Conservation (phyloP, 2,113 vertebrate genomes). For the Lepisosteus oculatus region DNA sequence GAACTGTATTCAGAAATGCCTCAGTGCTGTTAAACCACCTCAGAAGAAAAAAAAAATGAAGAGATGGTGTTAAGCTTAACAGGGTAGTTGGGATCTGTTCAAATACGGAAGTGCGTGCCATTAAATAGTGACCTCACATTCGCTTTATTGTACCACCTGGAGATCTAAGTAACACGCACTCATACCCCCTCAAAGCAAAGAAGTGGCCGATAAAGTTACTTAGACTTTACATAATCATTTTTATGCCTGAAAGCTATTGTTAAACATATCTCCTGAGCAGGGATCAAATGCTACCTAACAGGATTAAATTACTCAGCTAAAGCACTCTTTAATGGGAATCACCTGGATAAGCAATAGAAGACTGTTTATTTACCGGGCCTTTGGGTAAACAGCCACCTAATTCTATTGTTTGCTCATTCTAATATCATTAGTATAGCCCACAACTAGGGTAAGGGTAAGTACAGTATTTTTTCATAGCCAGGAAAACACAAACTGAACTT, state of each 20-base stretch:
- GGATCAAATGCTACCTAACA: conserved; percentile 10
- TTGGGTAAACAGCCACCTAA: conserved; percentile 7
- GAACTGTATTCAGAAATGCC: no score
- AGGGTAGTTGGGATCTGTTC: conserved; percentile 4
- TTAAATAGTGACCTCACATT: not conserved
- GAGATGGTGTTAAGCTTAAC: no score
- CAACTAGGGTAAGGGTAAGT: not conserved
- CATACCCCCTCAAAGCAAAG: not conserved
- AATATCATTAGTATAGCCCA: conserved; percentile 6
- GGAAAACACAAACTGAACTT: no score
- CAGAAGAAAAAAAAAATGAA: no score
- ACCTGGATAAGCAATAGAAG: not conserved
- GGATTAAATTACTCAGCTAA: conserved; percentile 2
- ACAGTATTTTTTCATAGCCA: no score
- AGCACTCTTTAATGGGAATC: conserved; percentile 1
- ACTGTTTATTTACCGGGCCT: conserved; percentile 4
- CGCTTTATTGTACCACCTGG: not conserved
- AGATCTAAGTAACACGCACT: not conserved
- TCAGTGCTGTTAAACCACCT: no score
- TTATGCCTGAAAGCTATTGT: conserved; percentile 4
- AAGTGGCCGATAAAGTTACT: not conserved
- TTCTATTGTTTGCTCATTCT: not conserved
- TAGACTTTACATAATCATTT: not conserved
- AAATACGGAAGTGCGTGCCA: conserved; percentile 27
- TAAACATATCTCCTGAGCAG: not conserved